Base-by-base conservation (phyloP, 2,797 vertebrate species). In the Geotrypetes seraphini region DNA sequence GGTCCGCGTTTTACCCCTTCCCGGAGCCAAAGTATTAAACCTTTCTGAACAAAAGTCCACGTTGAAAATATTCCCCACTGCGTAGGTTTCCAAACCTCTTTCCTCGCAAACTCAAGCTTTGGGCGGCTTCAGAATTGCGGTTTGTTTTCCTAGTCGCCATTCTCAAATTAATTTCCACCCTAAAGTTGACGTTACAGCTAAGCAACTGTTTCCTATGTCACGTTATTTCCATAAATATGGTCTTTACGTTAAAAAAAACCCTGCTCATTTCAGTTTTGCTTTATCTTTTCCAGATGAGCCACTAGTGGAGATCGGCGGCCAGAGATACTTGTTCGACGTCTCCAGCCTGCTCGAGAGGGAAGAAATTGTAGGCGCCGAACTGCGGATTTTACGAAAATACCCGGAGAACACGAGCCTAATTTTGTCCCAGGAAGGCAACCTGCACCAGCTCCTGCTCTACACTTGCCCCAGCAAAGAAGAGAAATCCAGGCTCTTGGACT, bases 261-360 rank as follows among this genome's bases (percentile, higher is more conserved):
- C n/a, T n/a, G n/a, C n/a, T n/a, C 10, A 50, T 29, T 25, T 5
- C 39, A 14, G 21, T 33, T 14, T 28, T 42, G 19, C 23, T 19
- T 15, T 31, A 19, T 45, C 25, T 46, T 21, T 52, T 53, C 14
- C 40, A 85, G 84, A 76, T 10, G 47, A 69, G 8, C 33, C 61
- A 9, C 35, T 27, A 0, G 24, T 50, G 0, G 38, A 60, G 25
- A 32, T 22, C 16, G n/a, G 48, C 0, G 75, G 69, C 34, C 84
- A 83, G 75, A 54, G 42, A 5, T 89, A 83, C 52, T 39, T 86
- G 26, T 91, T 91, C n/a, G 79, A 90, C 47, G 46, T 86, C 36
- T 84, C 87, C 42, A 76, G 68, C 47, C 68, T 90, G 21, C 55
- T 79, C 0, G 66, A 74, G 22, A 25, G 39, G 0, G 86, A 85